Evolutionary conservation across 2,888 invertebrate species (phyloP).

Genomic region (Pristionchus japonicus): DNA sequence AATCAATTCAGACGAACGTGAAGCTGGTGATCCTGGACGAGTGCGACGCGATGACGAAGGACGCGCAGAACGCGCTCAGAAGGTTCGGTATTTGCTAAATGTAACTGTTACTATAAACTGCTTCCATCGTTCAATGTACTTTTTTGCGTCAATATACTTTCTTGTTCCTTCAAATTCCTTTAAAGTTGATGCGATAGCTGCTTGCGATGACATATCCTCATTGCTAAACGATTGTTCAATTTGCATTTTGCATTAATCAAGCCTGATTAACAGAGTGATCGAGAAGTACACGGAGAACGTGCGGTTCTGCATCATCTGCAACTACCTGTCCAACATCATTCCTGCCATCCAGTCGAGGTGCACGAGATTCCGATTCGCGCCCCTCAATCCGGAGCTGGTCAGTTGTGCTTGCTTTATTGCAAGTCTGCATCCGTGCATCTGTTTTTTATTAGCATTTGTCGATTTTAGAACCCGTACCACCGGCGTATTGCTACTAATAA

Average conservation of each 20-base stretch:
- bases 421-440: too few relatives aligned
- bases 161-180: too few relatives aligned
- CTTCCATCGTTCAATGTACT: too few relatives aligned
- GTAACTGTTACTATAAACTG: neutral
- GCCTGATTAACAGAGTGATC: slow-evolving; percentile 85
- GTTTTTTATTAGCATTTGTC: too few relatives aligned
- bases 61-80: slow-evolving; percentile 97
- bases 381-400: slow-evolving; percentile 84
- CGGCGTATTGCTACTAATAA: too few relatives aligned
- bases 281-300: slow-evolving; percentile 99
- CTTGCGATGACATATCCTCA: too few relatives aligned
- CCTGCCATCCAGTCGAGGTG: slow-evolving; percentile 94
- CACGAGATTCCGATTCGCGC: slow-evolving; percentile 72
- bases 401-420: too few relatives aligned
- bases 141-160: too few relatives aligned
- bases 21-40: slow-evolving; percentile 97
- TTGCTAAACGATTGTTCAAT: neutral
- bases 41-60: slow-evolving; percentile 99
- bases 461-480: too few relatives aligned
- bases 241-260: neutral
- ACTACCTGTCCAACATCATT: slow-evolving; percentile 97
- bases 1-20: slow-evolving; percentile 75
- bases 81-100: slow-evolving; percentile 80
- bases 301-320: slow-evolving; percentile 97
- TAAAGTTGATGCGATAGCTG: too few relatives aligned